These are phyloP conservation scores for Nymphalis c-album DNA, from an alignment of 2,888 invertebrate species.

Conservation along the genomic window DNA sequence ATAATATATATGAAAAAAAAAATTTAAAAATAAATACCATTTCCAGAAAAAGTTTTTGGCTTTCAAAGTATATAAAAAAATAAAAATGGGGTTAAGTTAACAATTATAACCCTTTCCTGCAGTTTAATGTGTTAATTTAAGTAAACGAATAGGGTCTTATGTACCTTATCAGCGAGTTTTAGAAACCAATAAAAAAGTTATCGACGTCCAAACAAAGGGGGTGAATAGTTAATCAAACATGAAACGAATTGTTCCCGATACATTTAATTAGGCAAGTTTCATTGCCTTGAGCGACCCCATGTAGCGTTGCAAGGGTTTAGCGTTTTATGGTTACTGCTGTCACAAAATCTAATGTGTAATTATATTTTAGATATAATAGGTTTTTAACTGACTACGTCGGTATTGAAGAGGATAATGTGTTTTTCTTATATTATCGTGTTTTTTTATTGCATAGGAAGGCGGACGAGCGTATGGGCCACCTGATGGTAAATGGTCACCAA, in stretches of 20 bases:
- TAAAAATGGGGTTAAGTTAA: background rate
- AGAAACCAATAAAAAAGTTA: conserved; percentile 32
- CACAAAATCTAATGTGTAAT: conserved; percentile 12
- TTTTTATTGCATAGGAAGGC: too few species aligned
- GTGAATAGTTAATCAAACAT: conserved; percentile 37
- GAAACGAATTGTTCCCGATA: conserved; percentile 36
- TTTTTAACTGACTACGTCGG: background rate
- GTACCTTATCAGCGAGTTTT: conserved; percentile 11
- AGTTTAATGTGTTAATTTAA: background rate
- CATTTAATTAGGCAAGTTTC: conserved; percentile 38
- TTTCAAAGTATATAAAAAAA: too few species aligned
- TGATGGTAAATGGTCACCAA: too few species aligned
- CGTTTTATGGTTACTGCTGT: conserved; percentile 21
- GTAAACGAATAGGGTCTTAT: background rate
- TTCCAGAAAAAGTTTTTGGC: too few species aligned
- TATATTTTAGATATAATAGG: conserved; percentile 2
- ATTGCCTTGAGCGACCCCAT: conserved; percentile 16
- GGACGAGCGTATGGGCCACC: too few species aligned
- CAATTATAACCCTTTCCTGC: background rate
- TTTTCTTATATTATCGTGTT: too few species aligned
- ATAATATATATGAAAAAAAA: too few species aligned
- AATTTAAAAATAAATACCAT: too few species aligned
- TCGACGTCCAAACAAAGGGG: conserved; percentile 31
- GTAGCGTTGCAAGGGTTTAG: conserved; percentile 11
- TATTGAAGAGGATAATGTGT: too few species aligned